Evolutionary conservation across 1,140 invertebrate genomes (phyloP).

Genomic region (Ips typographus): DNA sequence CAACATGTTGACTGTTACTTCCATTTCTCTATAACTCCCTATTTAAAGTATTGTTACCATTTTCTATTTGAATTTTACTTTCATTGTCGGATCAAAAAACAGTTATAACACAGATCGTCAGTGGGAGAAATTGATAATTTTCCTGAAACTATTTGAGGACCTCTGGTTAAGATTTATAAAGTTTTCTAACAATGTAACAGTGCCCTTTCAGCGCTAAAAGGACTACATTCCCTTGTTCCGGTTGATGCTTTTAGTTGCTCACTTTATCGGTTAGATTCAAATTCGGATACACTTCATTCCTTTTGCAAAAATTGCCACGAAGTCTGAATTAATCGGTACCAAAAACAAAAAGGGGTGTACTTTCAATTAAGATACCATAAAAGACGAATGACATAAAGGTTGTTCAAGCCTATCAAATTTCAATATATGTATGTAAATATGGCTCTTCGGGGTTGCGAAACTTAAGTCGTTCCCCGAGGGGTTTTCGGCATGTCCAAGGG

Average conservation of each 20-base stretch:
- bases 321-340: too few relatives aligned
- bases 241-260: conserved; percentile 34
- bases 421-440: conserved; percentile 51
- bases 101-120: too few relatives aligned
- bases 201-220: conserved; percentile 38
- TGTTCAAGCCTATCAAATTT: conserved; percentile 46
- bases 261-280: conserved; percentile 35
- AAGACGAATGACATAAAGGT: conserved; percentile 17
- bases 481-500: conserved; percentile 16
- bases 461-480: conserved; percentile 32
- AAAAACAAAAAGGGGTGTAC: not conserved
- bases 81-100: too few relatives aligned
- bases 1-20: conserved; percentile 34
- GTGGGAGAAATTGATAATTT: too few relatives aligned
- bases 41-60: not conserved
- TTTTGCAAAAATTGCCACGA: too few relatives aligned
- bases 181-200: conserved; percentile 37
- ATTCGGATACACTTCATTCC: conserved; percentile 17
- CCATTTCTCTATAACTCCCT: not conserved
- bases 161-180: conserved; percentile 30
- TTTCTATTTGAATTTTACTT: too few relatives aligned
- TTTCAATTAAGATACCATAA: conserved; percentile 6
- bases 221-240: conserved; percentile 36
- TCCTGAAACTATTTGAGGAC: conserved; percentile 1
- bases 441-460: conserved; percentile 37